phyloP scores from a whole-genome alignment of 1,140 invertebrate species.

The Papilio dardanus region DNA sequence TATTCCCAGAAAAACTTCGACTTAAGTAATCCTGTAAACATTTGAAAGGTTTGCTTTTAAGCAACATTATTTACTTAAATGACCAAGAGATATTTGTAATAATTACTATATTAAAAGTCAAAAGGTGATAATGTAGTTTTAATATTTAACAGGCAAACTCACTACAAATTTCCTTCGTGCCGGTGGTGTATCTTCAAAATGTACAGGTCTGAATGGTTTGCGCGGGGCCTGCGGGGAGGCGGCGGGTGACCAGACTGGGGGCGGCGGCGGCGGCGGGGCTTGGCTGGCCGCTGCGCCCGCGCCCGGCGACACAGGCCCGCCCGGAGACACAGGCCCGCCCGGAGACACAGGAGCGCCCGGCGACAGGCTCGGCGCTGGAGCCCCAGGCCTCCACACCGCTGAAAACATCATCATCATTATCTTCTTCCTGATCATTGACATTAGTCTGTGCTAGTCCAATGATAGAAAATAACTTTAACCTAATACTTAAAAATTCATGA shows the following conservation, averaged over 20 bases:
- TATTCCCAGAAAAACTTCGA: background rate
- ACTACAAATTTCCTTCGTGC: conserved; percentile 84
- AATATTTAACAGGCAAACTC: conserved; percentile 34
- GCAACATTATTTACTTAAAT: too few relatives aligned
- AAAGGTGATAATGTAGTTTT: too few relatives aligned
- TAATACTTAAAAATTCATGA: too few relatives aligned
- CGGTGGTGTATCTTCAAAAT: conserved; percentile 85
- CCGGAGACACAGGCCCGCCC: conserved; percentile 45
- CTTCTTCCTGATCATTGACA: too few relatives aligned
- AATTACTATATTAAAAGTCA: too few relatives aligned
- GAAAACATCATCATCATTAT: conserved; percentile 38
- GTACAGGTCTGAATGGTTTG: conserved; percentile 88
- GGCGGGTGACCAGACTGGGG: conserved; percentile 89
- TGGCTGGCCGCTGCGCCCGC: conserved; percentile 62
- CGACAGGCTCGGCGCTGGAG: conserved; percentile 49
- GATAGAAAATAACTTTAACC: background rate
- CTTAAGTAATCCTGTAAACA: too few relatives aligned
- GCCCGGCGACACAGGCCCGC: conserved; percentile 46
- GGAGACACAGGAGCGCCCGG: conserved; percentile 46
- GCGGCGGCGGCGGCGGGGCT: conserved; percentile 83
- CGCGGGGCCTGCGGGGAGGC: conserved; percentile 85
- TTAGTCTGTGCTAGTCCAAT: too few relatives aligned
- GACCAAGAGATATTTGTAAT: too few relatives aligned
- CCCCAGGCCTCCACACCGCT: conserved; percentile 73
- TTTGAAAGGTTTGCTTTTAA: too few relatives aligned